Evolutionary conservation across 1,140 invertebrate genomes (phyloP).

Genomic region (Anastatus disparis): DNA sequence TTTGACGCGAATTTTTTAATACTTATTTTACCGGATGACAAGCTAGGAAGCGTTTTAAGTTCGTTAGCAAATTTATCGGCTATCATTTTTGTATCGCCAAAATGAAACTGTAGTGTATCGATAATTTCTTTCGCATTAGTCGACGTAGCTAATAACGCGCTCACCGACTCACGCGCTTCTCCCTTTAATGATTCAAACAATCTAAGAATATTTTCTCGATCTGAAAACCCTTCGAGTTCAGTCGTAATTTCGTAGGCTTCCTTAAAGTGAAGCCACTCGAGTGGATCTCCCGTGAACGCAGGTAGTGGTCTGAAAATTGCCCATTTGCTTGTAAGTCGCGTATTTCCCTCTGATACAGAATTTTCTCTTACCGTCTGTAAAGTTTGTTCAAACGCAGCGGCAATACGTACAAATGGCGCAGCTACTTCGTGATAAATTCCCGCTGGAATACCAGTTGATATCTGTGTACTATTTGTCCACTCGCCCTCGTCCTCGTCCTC

Average conservation of each 20-base stretch:
- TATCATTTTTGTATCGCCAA: neutral
- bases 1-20: too few relatives aligned
- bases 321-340: neutral
- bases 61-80: neutral
- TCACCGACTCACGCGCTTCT: neutral
- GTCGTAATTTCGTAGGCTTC: conserved; percentile 19
- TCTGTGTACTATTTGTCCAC: too few relatives aligned
- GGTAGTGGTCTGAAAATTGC: conserved; percentile 19
- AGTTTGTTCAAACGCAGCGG: too few relatives aligned
- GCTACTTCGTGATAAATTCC: too few relatives aligned
- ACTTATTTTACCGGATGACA: too few relatives aligned
- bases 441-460: too few relatives aligned
- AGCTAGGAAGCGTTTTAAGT: neutral
- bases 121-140: neutral
- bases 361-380: too few relatives aligned
- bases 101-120: neutral
- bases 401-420: too few relatives aligned
- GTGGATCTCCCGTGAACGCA: conserved; percentile 6
- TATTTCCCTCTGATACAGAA: neutral
- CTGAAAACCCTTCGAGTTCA: neutral
- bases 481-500: too few relatives aligned
- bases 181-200: neutral
- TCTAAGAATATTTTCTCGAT: conserved; percentile 2
- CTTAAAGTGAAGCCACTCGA: conserved; percentile 33
- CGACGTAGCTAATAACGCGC: neutral